Evolutionary conservation across 1,140 invertebrate genomes (phyloP).

Genomic region (Stegodyphus dumicola): DNA sequence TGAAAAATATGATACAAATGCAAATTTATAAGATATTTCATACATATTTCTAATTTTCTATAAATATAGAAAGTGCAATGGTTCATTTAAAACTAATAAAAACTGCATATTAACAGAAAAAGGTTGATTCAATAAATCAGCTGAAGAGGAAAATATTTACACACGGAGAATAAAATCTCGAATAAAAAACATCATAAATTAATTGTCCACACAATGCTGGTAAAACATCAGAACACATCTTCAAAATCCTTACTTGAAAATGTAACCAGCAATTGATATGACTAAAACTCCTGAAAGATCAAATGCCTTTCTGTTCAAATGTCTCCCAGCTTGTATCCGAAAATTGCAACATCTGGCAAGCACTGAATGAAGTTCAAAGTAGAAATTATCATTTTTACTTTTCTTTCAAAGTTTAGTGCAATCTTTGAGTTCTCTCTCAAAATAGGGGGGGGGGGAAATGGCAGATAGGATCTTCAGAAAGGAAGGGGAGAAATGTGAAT

Average conservation of each 20-base stretch:
- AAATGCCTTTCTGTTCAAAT: background rate
- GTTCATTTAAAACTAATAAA: background rate
- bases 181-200: constrained; percentile 1
- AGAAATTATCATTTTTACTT: background rate
- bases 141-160: background rate
- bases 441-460: background rate
- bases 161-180: constrained; percentile 2
- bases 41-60: background rate
- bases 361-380: background rate
- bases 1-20: background rate
- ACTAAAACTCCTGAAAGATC: background rate
- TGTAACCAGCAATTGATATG: constrained; percentile 9
- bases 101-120: background rate
- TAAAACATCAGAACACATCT: constrained; percentile 11
- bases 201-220: constrained; percentile 10
- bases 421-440: background rate
- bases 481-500: background rate
- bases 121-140: background rate
- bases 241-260: background rate
- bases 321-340: background rate
- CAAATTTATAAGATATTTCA: background rate
- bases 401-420: background rate
- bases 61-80: background rate
- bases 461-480: background rate
- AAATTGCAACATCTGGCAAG: background rate